Percentiles rank a stretch among this genome's conserved stretches.
Conservation (phyloP, 2,113 vertebrate species). For the Scytalopus superciliaris region DNA sequence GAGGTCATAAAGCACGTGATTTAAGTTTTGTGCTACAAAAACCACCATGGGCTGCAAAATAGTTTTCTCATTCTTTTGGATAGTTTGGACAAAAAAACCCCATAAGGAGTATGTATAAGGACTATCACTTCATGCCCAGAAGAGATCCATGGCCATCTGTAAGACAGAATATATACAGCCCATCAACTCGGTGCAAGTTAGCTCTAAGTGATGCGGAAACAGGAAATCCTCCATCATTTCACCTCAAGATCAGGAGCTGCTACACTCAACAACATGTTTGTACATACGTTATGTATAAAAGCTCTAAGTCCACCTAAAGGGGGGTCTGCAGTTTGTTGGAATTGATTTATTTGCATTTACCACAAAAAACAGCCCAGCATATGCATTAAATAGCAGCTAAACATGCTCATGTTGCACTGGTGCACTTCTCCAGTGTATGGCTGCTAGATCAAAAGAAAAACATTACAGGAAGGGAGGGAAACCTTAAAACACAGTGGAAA, state of each 20-base stretch:
- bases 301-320: background rate
- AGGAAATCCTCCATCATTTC: background rate
- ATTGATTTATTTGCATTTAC: background rate
- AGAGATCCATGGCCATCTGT: background rate
- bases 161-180: background rate
- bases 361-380: background rate
- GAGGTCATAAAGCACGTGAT: background rate
- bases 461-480: background rate
- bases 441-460: background rate
- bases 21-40: background rate
- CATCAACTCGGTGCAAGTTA: background rate
- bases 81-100: background rate
- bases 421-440: accelerated
- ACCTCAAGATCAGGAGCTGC: background rate
- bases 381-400: background rate
- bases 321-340: background rate
- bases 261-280: background rate
- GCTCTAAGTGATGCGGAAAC: background rate
- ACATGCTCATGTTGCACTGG: background rate
- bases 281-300: background rate
- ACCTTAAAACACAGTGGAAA: background rate
- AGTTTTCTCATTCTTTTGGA: background rate
- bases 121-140: background rate
- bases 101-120: background rate
- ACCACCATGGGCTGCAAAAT: background rate